Percentiles rank a stretch among this genome's conserved stretches.
These are phyloP conservation scores for Pantelozetes paolii DNA, from an alignment of 2,888 invertebrate species.

Conservation along the genomic window DNA sequence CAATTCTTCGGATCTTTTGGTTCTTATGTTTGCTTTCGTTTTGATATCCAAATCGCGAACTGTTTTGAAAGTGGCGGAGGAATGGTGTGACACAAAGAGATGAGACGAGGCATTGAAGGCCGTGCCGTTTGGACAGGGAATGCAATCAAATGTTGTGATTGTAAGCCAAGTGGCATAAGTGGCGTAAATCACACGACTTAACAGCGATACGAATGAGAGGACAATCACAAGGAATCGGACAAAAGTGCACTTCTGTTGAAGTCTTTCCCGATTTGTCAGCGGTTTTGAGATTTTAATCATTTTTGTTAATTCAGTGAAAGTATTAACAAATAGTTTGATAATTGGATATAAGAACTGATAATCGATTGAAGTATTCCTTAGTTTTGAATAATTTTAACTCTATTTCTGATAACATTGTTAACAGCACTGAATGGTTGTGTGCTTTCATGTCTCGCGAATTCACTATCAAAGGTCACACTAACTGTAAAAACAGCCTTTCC, in stretches of 20 bases:
- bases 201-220: slow-evolving; percentile 11
- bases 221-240: slow-evolving; percentile 2
- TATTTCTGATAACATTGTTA: too few relatives aligned
- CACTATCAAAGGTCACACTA: too few relatives aligned
- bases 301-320: neutral
- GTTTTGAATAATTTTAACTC: too few relatives aligned
- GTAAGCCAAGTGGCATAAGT: slow-evolving; percentile 23
- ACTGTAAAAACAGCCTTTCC: too few relatives aligned
- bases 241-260: neutral
- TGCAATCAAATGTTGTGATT: slow-evolving; percentile 11
- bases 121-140: slow-evolving; percentile 9
- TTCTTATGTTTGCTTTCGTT: neutral
- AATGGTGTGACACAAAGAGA: slow-evolving; percentile 5
- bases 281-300: neutral
- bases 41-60: neutral
- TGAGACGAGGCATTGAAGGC: neutral
- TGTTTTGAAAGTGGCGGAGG: neutral
- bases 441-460: too few relatives aligned
- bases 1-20: neutral
- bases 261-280: too few relatives aligned
- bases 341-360: too few relatives aligned
- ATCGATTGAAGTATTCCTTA: too few relatives aligned
- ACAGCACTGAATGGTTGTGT: too few relatives aligned
- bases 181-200: slow-evolving; percentile 6
- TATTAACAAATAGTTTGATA: too few relatives aligned